phyloP scores from a whole-genome alignment of 2,797 vertebrate species.

The Schizopygopsis pylzovi region DNA sequence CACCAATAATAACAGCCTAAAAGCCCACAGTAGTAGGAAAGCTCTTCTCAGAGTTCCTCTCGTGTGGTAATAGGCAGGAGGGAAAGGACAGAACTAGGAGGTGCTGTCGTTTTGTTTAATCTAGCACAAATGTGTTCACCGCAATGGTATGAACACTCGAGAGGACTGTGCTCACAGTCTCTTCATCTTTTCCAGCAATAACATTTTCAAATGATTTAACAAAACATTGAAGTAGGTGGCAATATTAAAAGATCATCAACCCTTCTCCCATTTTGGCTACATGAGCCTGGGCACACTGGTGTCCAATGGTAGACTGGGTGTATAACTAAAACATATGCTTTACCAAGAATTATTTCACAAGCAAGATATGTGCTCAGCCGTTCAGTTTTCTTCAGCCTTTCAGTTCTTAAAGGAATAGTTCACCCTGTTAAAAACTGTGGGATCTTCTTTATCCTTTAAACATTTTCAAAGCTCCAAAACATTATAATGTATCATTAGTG shows the following conservation, averaged over 20 bases:
- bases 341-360: conserved; percentile 30
- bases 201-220: conserved; percentile 47
- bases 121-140: conserved; percentile 46
- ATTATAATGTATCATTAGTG: background rate
- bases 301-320: background rate
- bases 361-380: conserved; percentile 25
- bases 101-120: conserved; percentile 30
- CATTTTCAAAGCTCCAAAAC: background rate
- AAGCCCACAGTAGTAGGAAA: background rate
- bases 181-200: conserved; percentile 49
- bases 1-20: background rate
- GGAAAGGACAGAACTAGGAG: conserved; percentile 31
- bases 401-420: conserved; percentile 4
- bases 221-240: conserved; percentile 28
- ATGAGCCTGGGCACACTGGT: conserved; percentile 2
- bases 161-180: conserved; percentile 35
- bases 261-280: conserved; percentile 10
- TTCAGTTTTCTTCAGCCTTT: background rate
- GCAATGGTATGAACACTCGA: conserved; percentile 51
- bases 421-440: background rate
- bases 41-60: conserved; percentile 24
- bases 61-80: conserved; percentile 30
- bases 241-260: conserved; percentile 5
- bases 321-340: conserved; percentile 4
- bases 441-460: conserved; percentile 1